phyloP scores from a whole-genome alignment of 2,888 invertebrate species.

The Mimachlamys varia region DNA sequence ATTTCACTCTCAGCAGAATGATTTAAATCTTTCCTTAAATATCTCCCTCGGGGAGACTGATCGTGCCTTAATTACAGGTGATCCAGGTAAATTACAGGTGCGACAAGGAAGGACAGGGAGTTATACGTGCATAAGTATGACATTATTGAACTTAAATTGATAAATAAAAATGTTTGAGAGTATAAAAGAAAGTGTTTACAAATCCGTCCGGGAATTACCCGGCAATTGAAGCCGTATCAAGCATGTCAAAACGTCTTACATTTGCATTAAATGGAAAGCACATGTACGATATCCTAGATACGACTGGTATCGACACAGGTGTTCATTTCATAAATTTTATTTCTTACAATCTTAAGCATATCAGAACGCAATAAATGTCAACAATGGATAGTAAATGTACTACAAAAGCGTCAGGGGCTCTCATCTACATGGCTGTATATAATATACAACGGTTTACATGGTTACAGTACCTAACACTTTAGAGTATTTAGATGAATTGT shows the following conservation, averaged over 20 bases:
- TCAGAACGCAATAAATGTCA: slow-evolving; percentile 31
- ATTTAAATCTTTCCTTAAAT: background rate
- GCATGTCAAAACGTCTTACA: slow-evolving; percentile 2
- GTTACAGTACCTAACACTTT: no score
- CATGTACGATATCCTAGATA: slow-evolving; percentile 23
- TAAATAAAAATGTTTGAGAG: slow-evolving; percentile 6
- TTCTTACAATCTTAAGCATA: slow-evolving; percentile 29
- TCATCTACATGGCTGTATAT: background rate
- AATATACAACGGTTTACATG: background rate
- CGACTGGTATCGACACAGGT: background rate
- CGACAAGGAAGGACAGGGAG: background rate
- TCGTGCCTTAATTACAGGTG: background rate
- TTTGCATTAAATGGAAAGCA: background rate
- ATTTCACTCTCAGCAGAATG: no score
- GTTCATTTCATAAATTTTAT: slow-evolving; percentile 19
- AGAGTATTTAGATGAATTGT: no score
- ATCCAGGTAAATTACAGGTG: background rate
- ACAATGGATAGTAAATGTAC: background rate
- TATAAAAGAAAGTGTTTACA: background rate
- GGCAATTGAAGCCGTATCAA: background rate
- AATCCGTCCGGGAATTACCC: background rate
- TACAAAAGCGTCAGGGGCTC: background rate
- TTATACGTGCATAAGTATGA: slow-evolving; percentile 28
- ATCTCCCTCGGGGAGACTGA: background rate
- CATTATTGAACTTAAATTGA: slow-evolving; percentile 36